A percentile compares a stretch with the other conserved stretches of the same genome.
phyloP scores from a whole-genome alignment of 2,888 invertebrate species.

The Flexamia atlantica region DNA sequence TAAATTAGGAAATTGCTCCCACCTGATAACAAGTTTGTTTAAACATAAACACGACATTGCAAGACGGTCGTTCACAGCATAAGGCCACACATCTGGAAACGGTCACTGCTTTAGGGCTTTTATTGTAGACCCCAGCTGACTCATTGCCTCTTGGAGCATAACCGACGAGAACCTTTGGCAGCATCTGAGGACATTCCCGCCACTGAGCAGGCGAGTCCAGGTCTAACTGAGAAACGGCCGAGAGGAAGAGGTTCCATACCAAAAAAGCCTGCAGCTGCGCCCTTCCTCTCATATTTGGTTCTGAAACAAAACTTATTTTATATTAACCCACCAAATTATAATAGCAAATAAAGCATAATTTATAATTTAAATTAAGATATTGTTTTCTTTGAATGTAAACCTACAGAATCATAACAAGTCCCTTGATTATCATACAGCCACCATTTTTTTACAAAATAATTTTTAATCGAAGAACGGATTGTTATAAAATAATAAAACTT shows the following conservation, averaged over 20 bases:
- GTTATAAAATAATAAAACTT: too few relatives aligned
- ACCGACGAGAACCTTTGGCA: slow-evolving; percentile 58
- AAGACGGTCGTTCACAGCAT: slow-evolving; percentile 82
- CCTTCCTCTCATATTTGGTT: slow-evolving; percentile 6
- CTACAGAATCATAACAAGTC: too few relatives aligned
- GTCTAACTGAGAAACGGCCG: slow-evolving; percentile 55
- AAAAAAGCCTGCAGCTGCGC: neutral
- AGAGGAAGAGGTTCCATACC: slow-evolving; percentile 47
- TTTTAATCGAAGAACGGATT: too few relatives aligned
- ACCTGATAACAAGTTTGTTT: slow-evolving; percentile 88
- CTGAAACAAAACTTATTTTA: too few relatives aligned
- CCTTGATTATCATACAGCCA: too few relatives aligned
- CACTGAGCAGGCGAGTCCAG: slow-evolving; percentile 47
- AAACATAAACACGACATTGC: slow-evolving; percentile 89
- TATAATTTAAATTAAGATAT: too few relatives aligned
- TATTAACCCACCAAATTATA: too few relatives aligned
- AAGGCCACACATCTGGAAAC: slow-evolving; percentile 81
- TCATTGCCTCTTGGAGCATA: slow-evolving; percentile 69
- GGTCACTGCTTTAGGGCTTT: slow-evolving; percentile 72
- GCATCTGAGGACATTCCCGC: slow-evolving; percentile 61
- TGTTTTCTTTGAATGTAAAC: too few relatives aligned
- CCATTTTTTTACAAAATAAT: too few relatives aligned
- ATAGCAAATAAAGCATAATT: too few relatives aligned
- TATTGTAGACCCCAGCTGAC: slow-evolving; percentile 70
- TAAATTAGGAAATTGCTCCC: too few relatives aligned